phyloP scores from a whole-genome alignment of 2,888 invertebrate species.

The Tetragonula carbonaria region DNA sequence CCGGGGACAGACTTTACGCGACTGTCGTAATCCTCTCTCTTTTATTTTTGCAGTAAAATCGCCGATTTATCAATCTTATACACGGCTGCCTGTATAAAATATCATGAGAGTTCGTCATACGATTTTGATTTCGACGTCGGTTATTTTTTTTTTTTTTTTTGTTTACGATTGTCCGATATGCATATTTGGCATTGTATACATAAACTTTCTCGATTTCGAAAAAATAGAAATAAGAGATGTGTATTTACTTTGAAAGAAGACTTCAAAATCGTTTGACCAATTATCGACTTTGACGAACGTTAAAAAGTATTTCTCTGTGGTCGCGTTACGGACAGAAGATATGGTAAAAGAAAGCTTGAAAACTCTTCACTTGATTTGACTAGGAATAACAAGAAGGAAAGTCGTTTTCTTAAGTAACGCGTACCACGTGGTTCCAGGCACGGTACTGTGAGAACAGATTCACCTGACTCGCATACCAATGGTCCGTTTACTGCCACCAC shows the following conservation, averaged over 20 bases:
- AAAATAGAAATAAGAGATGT: background rate
- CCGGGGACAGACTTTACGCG: background rate
- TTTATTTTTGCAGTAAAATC: conserved; percentile 17
- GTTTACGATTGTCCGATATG: background rate
- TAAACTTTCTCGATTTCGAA: background rate
- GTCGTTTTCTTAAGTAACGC: conserved; percentile 69
- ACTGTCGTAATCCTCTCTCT: conserved; percentile 20
- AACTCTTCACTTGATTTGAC: conserved; percentile 42
- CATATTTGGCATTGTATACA: background rate
- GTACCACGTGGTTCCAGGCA: conserved; percentile 79
- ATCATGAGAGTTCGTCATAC: background rate
- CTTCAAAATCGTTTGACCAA: background rate
- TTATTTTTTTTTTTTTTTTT: conserved; percentile 10
- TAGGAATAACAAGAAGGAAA: conserved; percentile 60
- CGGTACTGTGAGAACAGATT: conserved; percentile 77
- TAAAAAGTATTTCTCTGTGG: background rate
- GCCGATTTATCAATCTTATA: conserved; percentile 18
- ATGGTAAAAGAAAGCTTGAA: conserved; percentile 39
- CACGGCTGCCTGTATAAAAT: conserved; percentile 5
- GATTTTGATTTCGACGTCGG: conserved; percentile 32
- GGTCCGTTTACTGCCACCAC: conserved; percentile 40
- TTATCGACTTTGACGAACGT: too few relatives aligned
- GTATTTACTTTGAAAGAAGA: too few relatives aligned
- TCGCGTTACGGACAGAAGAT: background rate
- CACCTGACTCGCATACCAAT: conserved; percentile 78